Conservation (phyloP, 2,888 invertebrate genomes). For the Pantelozetes paolii region DNA sequence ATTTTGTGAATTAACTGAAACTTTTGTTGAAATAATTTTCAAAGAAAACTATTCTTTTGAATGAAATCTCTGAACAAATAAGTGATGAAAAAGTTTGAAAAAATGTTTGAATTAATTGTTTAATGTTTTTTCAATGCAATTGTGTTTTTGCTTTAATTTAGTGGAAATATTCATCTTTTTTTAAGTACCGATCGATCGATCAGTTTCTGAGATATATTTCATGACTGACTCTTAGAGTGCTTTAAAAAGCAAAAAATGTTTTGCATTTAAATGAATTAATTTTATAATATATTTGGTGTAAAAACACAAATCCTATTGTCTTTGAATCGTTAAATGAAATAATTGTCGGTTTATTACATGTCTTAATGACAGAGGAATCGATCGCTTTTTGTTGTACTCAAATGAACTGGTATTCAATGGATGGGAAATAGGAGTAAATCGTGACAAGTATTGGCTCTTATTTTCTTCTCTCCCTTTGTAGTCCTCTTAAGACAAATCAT, state of each 20-base stretch:
- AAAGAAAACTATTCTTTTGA: too few relatives aligned
- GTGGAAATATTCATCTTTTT: too few relatives aligned
- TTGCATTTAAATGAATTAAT: too few relatives aligned
- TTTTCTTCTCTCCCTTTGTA: not conserved
- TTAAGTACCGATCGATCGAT: not conserved
- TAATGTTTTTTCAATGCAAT: not conserved
- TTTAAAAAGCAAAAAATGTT: too few relatives aligned
- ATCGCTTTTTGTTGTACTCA: not conserved
- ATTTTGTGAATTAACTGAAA: not conserved
- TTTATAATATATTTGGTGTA: too few relatives aligned
- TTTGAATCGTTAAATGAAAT: conserved; percentile 1
- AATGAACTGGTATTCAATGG: not conserved
- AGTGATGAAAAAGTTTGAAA: too few relatives aligned
- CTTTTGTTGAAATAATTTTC: too few relatives aligned
- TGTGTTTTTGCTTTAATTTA: not conserved
- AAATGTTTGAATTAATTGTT: too few relatives aligned
- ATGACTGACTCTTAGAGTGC: not conserved
- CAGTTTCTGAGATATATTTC: not conserved
- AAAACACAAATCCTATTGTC: too few relatives aligned
- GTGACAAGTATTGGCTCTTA: conserved; percentile 1
- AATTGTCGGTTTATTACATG: conserved; percentile 5
- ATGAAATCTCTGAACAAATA: too few relatives aligned
- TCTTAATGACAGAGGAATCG: conserved; percentile 11
- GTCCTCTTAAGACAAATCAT: conserved; percentile 13
- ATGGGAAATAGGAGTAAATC: conserved; percentile 4